Conservation (phyloP, 2,113 vertebrate species). For the Hippocampus guttulatus region DNA sequence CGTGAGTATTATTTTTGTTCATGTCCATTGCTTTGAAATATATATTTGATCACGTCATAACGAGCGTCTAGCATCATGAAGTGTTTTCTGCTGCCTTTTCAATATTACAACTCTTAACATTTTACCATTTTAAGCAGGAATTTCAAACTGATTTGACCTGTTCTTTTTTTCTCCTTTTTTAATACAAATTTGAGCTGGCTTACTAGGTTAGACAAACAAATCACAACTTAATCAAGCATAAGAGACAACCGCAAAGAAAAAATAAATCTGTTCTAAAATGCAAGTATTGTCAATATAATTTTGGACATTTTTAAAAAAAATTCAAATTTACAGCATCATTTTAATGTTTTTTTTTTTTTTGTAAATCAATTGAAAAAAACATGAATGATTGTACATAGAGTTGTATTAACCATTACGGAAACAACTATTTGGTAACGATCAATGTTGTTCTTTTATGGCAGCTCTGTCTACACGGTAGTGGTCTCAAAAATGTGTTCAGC, state of each 20-base stretch:
- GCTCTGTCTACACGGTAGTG: neutral
- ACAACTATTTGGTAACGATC: neutral
- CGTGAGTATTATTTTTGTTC: conserved; percentile 43
- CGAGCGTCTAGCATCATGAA: neutral
- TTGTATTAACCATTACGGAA: neutral
- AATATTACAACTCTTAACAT: neutral
- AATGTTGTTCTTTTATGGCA: neutral
- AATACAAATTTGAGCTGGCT: neutral
- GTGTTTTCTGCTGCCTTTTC: neutral
- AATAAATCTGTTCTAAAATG: neutral
- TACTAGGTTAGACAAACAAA: neutral
- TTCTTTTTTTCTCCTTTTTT: neutral
- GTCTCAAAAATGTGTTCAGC: neutral
- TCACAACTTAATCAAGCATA: neutral
- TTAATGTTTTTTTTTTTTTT: neutral
- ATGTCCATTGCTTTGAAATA: neutral
- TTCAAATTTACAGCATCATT: neutral
- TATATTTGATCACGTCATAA: neutral
- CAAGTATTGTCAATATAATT: neutral
- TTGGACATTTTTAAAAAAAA: neutral
- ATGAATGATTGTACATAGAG: neutral
- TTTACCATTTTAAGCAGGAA: neutral
- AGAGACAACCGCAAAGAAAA: neutral
- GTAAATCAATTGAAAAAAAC: neutral
- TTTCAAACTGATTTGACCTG: neutral